Evolutionary conservation across 2,888 invertebrate genomes (phyloP), one percentile per base, ranked within the genome.

Genomic region (Hypena proboscidalis): DNA sequence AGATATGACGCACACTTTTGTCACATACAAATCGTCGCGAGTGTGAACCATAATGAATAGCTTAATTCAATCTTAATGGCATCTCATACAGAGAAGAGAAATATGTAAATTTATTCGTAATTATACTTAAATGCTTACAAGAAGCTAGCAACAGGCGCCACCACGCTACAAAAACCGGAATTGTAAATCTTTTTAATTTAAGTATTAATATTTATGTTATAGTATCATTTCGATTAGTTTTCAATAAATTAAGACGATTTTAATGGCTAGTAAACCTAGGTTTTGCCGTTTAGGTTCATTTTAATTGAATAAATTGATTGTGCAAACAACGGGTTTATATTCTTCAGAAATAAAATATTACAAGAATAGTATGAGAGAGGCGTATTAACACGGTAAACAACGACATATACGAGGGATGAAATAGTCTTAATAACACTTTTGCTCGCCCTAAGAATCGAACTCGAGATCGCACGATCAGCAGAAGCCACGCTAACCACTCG

Each of bases 101-200:
- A 58, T 66, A 66, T 66, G 58, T 48, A 41, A 58, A 66, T 63
- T n/a, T 60, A 65, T 66, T 60, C 63, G 42, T 45, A 37, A 42
- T 38, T 53, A 39, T 44, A 58, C 50, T 47, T 49, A 53, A 54
- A 49, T 48, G 14, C 27, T 39, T 32, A 42, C 33, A 34, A 63
- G 56, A 44, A 37, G 42, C 13, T 45, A 17, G 46, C 45, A 56
- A 50, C 53, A 67, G 62, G 67, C 67, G 67, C 67, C 67, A 52
- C 39, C 31, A 29, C 19, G 36, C 29, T 45, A 21, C n/a, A 8
- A 42, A 56, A 17, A 36, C 56, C 52, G 58, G 58, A 49, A 56
- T 51, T 48, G 41, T 67, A 65, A 58, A 67, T 67, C 54, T 54
- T 58, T 31, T 61, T 53, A 51, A 50, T 54, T 36, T 27, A 41